Base-by-base conservation (phyloP, 2,113 vertebrate genomes). In the Sisor rabdophorus region DNA sequence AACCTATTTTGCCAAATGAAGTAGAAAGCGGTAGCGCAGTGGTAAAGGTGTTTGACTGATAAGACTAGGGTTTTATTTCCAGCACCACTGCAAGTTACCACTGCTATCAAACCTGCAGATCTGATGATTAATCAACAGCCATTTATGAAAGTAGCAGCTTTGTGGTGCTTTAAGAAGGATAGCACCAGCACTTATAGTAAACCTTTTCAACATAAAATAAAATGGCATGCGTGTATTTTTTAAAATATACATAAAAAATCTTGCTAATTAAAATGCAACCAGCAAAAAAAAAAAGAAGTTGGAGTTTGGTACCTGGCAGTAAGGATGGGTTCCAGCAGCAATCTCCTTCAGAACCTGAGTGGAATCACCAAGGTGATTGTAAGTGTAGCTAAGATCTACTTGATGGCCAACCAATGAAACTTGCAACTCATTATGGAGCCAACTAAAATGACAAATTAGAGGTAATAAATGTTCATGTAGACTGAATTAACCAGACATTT, bases 361-460 rank as follows among this genome's bases (percentile, higher is more conserved):
- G 52, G 94, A 95, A 72, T 98, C 95, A 79, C 97, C 97, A 68
- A 99, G 90, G 73, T 99, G 96, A 71, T 97, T 86, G 0, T 98
- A 99, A 0, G 88, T 89, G 85, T 95, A 99, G 30, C 93, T 98
- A 81, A 99, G 84, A 85, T 98, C 93, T n/a, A 98, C 94, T 0
- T 85, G 71, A 84, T 92, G 93, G 69, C 97, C 97, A 36, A 99
- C 90, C 63, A 98, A 79, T 16, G 94, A 94, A 72, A 99, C 94
- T 47, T 91, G 88, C 78, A 99, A 91, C 77, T 99, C 97, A 83
- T 98, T 99, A 80, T 98, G 97, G 79, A 98, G 94, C 97, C 97
- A 99, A 86, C 97, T 99, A 83, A 28, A 36, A 50, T 19, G 60
- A 72, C 17, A 15, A 67, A 17, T 48, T 47, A 4, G 15, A 48